A percentile compares a stretch with the other conserved stretches of the same genome.
phyloP scores from a whole-genome alignment of 1,140 invertebrate genomes.

The Stegodyphus dumicola region DNA sequence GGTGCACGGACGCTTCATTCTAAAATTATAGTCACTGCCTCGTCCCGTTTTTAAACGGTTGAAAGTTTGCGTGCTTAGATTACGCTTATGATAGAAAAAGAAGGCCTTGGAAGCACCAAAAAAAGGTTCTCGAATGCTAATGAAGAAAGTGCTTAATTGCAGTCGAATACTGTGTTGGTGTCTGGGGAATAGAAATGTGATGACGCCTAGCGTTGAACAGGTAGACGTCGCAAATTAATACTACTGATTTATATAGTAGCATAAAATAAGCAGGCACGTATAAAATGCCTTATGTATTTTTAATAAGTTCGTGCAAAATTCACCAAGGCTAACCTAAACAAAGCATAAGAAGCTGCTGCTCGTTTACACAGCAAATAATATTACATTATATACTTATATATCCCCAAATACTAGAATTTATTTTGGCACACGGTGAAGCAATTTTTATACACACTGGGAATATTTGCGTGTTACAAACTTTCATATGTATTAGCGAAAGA shows the following conservation, averaged over 20 bases:
- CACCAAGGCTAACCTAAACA: too few relatives aligned
- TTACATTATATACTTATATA: too few relatives aligned
- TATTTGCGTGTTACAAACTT: too few relatives aligned
- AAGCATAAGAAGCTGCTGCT: too few relatives aligned
- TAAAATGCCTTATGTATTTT: too few relatives aligned
- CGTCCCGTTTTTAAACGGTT: not conserved
- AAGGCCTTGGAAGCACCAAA: not conserved
- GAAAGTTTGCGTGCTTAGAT: not conserved
- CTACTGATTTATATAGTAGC: not conserved
- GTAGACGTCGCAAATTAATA: not conserved
- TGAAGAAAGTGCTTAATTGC: not conserved
- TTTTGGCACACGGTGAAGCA: too few relatives aligned
- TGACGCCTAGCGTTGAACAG: not conserved
- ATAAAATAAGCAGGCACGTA: not conserved
- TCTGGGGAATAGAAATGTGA: slow-evolving; percentile 15
- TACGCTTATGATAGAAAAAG: not conserved
- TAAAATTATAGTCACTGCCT: not conserved
- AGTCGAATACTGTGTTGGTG: not conserved
- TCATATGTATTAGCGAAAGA: too few relatives aligned
- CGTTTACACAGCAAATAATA: too few relatives aligned
- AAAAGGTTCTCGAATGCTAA: slow-evolving; percentile 21
- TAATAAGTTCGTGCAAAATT: too few relatives aligned
- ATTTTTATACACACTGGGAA: too few relatives aligned
- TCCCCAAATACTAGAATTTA: too few relatives aligned
- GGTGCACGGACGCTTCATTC: not conserved